phyloP scores from a whole-genome alignment of 2,113 vertebrate species.

The Paratilapia polleni region DNA sequence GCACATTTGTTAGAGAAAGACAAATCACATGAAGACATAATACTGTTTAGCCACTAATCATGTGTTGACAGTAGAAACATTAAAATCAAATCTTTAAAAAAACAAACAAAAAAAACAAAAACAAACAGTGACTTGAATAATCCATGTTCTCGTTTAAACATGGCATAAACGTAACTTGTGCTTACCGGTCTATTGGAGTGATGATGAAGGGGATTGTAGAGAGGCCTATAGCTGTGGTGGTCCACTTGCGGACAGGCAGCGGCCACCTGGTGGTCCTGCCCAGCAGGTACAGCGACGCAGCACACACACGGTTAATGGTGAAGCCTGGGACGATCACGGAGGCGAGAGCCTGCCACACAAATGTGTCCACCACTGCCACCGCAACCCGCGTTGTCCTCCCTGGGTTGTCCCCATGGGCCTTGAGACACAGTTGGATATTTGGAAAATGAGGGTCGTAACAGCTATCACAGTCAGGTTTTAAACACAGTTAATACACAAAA shows the following conservation, averaged over 20 bases:
- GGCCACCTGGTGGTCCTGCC: slow-evolving; percentile 88
- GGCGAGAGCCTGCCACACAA: slow-evolving; percentile 95
- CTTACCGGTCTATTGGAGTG: slow-evolving; percentile 93
- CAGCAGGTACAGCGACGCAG: slow-evolving; percentile 87
- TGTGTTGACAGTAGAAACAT: neutral
- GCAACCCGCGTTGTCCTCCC: slow-evolving; percentile 77
- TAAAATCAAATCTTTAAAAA: neutral
- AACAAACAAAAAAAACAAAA: too few species aligned
- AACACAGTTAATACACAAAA: neutral
- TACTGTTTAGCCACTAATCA: neutral
- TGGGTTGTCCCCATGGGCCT: slow-evolving; percentile 80
- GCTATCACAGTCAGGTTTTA: neutral
- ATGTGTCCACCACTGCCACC: slow-evolving; percentile 90
- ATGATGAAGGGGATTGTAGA: slow-evolving; percentile 93
- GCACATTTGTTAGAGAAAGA: neutral
- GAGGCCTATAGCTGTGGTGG: slow-evolving; percentile 91
- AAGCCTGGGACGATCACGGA: slow-evolving; percentile 93
- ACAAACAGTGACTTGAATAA: neutral
- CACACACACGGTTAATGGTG: slow-evolving; percentile 95
- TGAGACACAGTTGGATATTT: slow-evolving; percentile 1
- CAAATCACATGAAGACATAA: neutral
- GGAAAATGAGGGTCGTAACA: neutral
- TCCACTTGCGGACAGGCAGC: slow-evolving; percentile 89
- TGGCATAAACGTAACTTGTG: neutral
- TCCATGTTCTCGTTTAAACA: neutral